A percentile compares a stretch with the other conserved stretches of the same genome.
phyloP scores from a whole-genome alignment of 2,888 invertebrate species.

The Lycophotia porphyrea region DNA sequence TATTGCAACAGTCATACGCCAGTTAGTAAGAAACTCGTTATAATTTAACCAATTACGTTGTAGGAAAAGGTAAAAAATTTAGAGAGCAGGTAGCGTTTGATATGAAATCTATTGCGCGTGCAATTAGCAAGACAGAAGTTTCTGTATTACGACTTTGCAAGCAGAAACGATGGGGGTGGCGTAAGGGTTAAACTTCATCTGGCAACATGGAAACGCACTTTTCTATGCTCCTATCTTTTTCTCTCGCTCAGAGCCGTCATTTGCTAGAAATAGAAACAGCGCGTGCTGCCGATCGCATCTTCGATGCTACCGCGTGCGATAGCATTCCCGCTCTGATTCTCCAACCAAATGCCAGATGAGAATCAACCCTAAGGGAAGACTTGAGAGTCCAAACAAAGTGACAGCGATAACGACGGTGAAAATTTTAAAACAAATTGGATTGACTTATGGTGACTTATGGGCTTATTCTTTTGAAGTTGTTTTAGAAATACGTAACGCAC shows the following conservation, averaged over 20 bases:
- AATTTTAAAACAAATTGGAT: not conserved
- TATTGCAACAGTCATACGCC: constrained; percentile 64
- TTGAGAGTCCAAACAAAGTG: not conserved
- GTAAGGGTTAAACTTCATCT: not conserved
- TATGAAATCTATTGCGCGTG: constrained; percentile 29
- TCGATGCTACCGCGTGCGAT: not conserved
- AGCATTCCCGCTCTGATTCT: not conserved
- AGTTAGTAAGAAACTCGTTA: constrained; percentile 60
- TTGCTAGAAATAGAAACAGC: not conserved
- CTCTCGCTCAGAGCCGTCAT: not conserved
- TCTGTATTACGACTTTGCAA: constrained; percentile 4
- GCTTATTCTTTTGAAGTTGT: not conserved
- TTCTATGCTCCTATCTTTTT: not conserved
- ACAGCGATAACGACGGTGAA: no score
- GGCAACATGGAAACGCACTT: not conserved
- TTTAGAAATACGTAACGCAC: not conserved
- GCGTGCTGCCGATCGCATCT: not conserved
- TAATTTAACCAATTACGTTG: constrained; percentile 59
- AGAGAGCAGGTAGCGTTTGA: constrained; percentile 44
- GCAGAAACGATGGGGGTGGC: not conserved
- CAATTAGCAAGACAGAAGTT: constrained; percentile 17
- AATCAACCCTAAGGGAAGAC: not conserved
- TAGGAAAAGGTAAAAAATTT: constrained; percentile 58
- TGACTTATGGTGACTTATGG: no score
- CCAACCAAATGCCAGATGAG: not conserved